Evolutionary conservation across 2,797 vertebrate species (phyloP), one percentile per base, ranked within the genome.

Genomic region (Falco novaeseelandiae): DNA sequence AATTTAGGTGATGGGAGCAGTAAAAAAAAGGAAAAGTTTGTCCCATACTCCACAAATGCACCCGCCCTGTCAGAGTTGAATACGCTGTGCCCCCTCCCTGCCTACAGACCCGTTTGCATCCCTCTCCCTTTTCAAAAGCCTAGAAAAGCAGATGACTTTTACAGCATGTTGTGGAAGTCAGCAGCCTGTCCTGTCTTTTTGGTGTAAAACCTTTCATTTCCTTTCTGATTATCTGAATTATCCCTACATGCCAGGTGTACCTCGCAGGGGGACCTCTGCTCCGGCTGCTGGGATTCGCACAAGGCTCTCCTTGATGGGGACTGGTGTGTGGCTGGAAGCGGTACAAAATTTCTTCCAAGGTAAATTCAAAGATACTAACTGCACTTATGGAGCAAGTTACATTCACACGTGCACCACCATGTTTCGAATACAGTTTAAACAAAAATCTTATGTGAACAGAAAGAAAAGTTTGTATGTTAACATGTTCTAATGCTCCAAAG

Each of bases 281-380:
- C 34, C 32, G 72, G 51, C 79, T 83, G 70, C 88, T 36, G 74
- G 80, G 80, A 62, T 79, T 87, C 4, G 2, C 71, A 95, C 81
- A 96, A 93, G 55, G 78, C 44, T 67, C 22, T 85, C 63, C 78
- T 93, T 84, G 86, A 92, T 3, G 7, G 57, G 26, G 54, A 40
- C 40, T 8, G 22, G 66, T 0, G 0, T 0, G 4, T 40, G 78
- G 66, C 66, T 25, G 21, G 81, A 80, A 30, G 71, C 1, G 1
- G 29, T 40, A 36, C 32, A 38, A 69, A 90, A 58, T 59, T 66
- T 30, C 34, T 73, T 97, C 95, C 83, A 93, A 85, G 83, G 72
- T 80, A 85, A 95, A 96, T 63, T 66, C 63, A 49, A 11, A 66
- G 63, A 42, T 51, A 21, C 19, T 40, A 25, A 32, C 15, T 38